phyloP scores from a whole-genome alignment of 2,797 vertebrate species.

The Sardinella longiceps region DNA sequence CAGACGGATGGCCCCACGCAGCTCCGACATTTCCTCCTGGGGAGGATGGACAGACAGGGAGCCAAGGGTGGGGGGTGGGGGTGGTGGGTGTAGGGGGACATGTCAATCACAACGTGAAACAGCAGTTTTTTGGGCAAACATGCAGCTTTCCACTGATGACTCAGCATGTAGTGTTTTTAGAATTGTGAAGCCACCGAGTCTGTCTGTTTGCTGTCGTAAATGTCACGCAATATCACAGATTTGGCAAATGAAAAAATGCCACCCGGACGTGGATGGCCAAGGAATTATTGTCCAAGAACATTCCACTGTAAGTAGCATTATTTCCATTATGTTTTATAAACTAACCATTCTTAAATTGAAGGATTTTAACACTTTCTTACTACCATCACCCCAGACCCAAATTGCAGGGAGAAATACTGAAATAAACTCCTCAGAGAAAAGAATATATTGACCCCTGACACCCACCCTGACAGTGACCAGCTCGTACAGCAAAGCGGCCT shows the following conservation, averaged over 20 bases:
- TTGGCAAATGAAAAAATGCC: no score
- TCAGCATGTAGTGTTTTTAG: background rate
- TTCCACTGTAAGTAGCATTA: no score
- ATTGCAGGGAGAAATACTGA: no score
- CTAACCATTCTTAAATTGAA: no score
- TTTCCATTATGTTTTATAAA: no score
- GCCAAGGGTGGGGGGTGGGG: background rate
- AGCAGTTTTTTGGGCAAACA: background rate
- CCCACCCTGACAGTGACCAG: constrained; percentile 82
- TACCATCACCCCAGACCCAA: no score
- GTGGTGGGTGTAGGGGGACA: background rate
- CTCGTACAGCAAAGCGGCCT: constrained; percentile 77
- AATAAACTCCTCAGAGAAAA: no score
- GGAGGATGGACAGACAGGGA: background rate
- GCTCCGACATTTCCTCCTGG: constrained; percentile 86
- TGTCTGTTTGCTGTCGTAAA: background rate
- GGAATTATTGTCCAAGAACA: no score
- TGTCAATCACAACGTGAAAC: background rate
- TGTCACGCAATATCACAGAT: no score
- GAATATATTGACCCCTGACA: background rate
- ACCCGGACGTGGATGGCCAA: no score
- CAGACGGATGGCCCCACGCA: constrained; percentile 77
- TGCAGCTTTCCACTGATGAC: background rate
- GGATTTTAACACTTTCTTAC: no score
- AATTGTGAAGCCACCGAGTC: background rate